These are phyloP conservation scores for Papilio glaucus DNA, from an alignment of 1,140 invertebrate species.

Conservation along the genomic window DNA sequence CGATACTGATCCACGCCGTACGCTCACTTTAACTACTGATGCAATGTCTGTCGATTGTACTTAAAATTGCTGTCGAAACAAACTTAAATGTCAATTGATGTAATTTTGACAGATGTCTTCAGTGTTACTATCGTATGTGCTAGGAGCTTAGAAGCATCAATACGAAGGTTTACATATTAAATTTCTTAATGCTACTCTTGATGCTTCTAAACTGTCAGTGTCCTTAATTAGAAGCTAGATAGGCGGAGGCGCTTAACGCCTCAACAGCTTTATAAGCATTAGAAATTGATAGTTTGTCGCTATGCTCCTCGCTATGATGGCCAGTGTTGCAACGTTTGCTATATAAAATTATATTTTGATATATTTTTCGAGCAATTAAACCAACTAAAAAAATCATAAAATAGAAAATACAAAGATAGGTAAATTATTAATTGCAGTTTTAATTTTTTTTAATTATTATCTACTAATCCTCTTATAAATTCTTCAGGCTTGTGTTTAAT, in stretches of 20 bases:
- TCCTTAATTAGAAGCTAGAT: constrained; percentile 8
- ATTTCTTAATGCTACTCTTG: constrained; percentile 11
- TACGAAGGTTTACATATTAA: background rate
- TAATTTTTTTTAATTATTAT: no score
- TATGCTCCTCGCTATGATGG: constrained; percentile 5
- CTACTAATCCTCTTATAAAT: no score
- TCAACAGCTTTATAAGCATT: constrained; percentile 20
- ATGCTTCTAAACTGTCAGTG: constrained; percentile 6
- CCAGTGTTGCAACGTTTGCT: constrained; percentile 12
- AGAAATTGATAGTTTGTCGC: constrained; percentile 32
- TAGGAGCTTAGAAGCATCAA: constrained; percentile 28
- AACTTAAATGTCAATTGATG: background rate
- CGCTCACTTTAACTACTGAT: constrained; percentile 44
- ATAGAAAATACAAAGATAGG: no score
- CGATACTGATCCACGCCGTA: constrained; percentile 86
- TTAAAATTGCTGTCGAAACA: background rate
- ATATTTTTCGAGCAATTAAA: background rate
- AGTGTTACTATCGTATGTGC: constrained; percentile 2
- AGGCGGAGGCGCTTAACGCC: constrained; percentile 7
- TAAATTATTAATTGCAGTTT: no score
- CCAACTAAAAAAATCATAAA: background rate
- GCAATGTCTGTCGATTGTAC: constrained; percentile 2
- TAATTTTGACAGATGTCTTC: constrained; percentile 23
- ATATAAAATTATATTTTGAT: background rate
- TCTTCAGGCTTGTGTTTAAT: no score